Conservation (phyloP, 2,888 invertebrate genomes). For the Mythimna loreyi region DNA sequence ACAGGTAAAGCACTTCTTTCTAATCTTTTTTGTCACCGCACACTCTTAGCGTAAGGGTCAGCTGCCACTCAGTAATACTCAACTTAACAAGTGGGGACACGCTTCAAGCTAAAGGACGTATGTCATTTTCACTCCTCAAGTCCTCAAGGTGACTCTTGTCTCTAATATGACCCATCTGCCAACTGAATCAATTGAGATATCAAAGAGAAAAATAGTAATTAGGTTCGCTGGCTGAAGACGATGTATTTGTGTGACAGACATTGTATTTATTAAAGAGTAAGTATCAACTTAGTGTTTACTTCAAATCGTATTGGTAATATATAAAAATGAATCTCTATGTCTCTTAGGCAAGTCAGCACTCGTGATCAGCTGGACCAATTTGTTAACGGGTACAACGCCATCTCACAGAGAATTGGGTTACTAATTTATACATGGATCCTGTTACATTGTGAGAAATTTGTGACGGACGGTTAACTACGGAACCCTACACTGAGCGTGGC, state of each 20-base stretch:
- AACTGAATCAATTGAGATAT: constrained; percentile 12
- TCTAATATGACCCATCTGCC: constrained; percentile 18
- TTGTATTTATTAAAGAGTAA: not conserved
- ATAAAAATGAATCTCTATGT: not conserved
- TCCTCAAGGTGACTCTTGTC: not conserved
- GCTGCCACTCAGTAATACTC: constrained; percentile 38
- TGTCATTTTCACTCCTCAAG: constrained; percentile 30
- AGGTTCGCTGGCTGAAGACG: not conserved
- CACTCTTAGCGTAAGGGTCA: not conserved
- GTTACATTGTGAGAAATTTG: no score
- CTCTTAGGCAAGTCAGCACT: no score
- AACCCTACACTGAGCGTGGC: no score
- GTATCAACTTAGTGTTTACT: not conserved
- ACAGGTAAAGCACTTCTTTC: no score
- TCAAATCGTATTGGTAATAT: not conserved
- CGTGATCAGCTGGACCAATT: no score
- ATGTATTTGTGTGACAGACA: not conserved
- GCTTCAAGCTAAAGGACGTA: constrained; percentile 10
- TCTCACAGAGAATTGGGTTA: no score
- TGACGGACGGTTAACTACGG: no score
- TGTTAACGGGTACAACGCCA: no score
- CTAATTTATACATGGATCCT: no score
- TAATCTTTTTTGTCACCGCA: not conserved
- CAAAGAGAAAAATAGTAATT: constrained; percentile 8
- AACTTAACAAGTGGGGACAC: constrained; percentile 27